Evolutionary conservation across 2,888 invertebrate genomes (phyloP).

Genomic region (Ommatoiulus sabulosus): DNA sequence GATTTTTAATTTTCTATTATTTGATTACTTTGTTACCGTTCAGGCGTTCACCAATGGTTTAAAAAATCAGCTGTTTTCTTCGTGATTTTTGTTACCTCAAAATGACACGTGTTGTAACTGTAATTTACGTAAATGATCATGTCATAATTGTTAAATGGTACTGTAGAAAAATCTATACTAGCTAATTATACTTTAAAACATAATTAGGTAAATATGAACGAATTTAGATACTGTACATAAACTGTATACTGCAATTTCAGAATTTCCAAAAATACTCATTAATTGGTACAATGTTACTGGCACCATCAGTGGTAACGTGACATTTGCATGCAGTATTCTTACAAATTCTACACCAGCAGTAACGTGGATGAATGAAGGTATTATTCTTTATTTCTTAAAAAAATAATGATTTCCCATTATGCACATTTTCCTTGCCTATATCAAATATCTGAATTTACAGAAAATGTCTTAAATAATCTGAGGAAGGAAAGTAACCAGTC

Average conservation of each 20-base stretch:
- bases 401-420: too few species aligned
- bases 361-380: conserved; percentile 8
- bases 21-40: neutral
- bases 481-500: neutral
- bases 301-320: conserved; percentile 1
- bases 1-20: neutral
- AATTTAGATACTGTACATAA: too few species aligned
- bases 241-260: neutral
- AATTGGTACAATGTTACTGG: conserved; percentile 8
- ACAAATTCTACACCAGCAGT: neutral
- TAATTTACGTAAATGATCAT: neutral
- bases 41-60: neutral
- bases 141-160: neutral
- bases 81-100: neutral
- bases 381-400: neutral
- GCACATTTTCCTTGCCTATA: too few species aligned
- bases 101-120: neutral
- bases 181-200: neutral
- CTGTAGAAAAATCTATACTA: neutral
- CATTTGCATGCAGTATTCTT: neutral
- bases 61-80: neutral
- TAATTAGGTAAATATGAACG: neutral
- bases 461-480: neutral
- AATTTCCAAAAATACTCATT: neutral
- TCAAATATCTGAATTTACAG: neutral